Conservation (phyloP, 2,113 vertebrate genomes). For the Bolborhynchus lineola region DNA sequence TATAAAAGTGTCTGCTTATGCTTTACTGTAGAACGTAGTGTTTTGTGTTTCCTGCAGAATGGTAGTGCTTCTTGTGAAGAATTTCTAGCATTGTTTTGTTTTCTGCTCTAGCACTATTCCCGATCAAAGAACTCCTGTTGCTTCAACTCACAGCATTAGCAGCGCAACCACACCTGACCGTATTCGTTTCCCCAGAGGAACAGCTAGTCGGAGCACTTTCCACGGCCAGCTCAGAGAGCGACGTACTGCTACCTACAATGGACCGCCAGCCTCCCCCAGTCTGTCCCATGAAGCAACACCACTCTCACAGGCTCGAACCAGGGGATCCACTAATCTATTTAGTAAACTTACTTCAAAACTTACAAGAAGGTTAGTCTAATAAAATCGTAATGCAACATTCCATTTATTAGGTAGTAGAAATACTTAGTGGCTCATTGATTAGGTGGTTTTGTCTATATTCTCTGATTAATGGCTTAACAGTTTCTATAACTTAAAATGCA, state of each 20-base stretch:
- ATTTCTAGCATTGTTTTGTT: not conserved
- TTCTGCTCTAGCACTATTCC: constrained; percentile 78
- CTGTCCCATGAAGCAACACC: constrained; percentile 91
- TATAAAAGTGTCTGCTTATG: constrained; percentile 14
- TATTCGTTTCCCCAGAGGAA: constrained; percentile 92
- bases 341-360: constrained; percentile 97
- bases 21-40: constrained; percentile 4
- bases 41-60: constrained; percentile 28
- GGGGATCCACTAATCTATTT: constrained; percentile 95
- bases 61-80: not conserved
- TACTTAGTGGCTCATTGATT: not conserved
- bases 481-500: not conserved
- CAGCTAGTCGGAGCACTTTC: constrained; percentile 94
- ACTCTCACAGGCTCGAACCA: constrained; percentile 88
- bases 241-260: constrained; percentile 95
- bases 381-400: accelerated
- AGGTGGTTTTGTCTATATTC: not conserved
- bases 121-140: constrained; percentile 88
- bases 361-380: constrained; percentile 87
- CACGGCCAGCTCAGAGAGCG: constrained; percentile 93
- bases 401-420: too few relatives aligned
- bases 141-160: constrained; percentile 94
- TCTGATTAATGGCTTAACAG: not conserved
- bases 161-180: constrained; percentile 90
- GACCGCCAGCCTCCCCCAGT: constrained; percentile 93